Conservation (phyloP, 2,888 invertebrate genomes). For the Creontiades dilutus region DNA sequence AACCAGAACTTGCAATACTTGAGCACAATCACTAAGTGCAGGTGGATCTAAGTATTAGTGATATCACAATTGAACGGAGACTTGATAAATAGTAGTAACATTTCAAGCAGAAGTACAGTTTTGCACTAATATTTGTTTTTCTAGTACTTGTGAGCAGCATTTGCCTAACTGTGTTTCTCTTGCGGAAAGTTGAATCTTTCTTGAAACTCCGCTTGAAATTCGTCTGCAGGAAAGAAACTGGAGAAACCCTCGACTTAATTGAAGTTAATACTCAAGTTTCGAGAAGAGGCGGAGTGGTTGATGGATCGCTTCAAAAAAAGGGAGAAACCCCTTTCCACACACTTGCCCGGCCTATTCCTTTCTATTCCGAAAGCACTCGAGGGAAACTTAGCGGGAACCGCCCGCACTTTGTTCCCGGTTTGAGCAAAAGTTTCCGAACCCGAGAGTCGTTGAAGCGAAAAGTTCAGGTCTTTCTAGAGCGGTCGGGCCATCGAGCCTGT, state of each 20-base stretch:
- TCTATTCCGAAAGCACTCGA: constrained; percentile 21
- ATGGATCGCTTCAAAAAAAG: constrained; percentile 38
- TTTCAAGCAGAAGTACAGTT: no score
- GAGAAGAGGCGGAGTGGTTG: constrained; percentile 21
- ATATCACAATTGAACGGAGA: no score
- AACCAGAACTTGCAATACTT: no score
- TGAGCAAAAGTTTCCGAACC: no score
- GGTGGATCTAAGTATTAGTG: no score
- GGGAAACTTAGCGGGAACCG: constrained; percentile 41
- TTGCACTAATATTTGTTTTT: no score
- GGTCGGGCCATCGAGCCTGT: background rate
- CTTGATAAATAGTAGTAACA: no score
- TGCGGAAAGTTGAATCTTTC: no score
- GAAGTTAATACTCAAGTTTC: constrained; percentile 37
- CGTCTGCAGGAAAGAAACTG: background rate
- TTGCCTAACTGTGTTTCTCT: no score
- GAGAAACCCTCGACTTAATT: constrained; percentile 19
- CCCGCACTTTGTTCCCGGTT: constrained; percentile 37
- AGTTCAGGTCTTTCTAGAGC: constrained; percentile 6
- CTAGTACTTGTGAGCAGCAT: no score
- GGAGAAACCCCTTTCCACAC: background rate
- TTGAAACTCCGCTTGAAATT: background rate
- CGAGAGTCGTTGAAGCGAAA: constrained; percentile 34
- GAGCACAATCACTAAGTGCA: no score
- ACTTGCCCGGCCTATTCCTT: constrained; percentile 15